These are phyloP conservation scores for Enoplosus armatus DNA, from an alignment of 2,797 vertebrate genomes.

Conservation along the genomic window DNA sequence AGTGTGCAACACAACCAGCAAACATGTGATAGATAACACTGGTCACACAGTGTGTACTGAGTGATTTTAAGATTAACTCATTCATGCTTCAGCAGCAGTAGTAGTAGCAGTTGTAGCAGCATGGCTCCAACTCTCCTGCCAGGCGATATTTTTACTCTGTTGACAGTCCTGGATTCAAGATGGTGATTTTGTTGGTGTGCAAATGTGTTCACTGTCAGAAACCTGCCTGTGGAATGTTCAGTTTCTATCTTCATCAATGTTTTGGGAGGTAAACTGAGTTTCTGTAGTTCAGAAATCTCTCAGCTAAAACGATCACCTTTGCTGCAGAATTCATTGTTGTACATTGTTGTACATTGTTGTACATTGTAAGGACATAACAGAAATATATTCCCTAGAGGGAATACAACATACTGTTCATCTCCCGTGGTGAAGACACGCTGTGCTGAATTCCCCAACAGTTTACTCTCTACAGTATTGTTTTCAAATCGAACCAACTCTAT, in stretches of 20 bases:
- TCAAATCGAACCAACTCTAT: neutral
- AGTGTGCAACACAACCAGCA: slow-evolving; percentile 25
- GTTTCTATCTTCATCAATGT: slow-evolving; percentile 4
- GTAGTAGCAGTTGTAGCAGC: neutral
- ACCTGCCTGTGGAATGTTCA: neutral
- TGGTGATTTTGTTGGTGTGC: slow-evolving; percentile 15
- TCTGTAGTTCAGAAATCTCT: neutral
- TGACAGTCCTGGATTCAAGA: slow-evolving; percentile 6
- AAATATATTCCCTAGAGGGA: slow-evolving; percentile 5
- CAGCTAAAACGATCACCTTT: neutral
- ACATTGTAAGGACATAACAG: neutral
- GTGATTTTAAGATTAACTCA: slow-evolving; percentile 44
- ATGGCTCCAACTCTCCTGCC: neutral
- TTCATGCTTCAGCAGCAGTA: slow-evolving; percentile 33
- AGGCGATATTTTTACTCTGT: neutral
- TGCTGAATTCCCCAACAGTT: slow-evolving; percentile 13
- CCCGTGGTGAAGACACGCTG: slow-evolving; percentile 5
- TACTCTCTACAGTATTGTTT: slow-evolving; percentile 8
- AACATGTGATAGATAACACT: slow-evolving; percentile 48
- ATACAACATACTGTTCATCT: slow-evolving; percentile 3
- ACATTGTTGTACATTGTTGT: neutral
- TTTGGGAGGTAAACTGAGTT: slow-evolving; percentile 7
- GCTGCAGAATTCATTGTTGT: neutral
- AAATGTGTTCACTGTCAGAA: slow-evolving; percentile 7
- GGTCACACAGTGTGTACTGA: slow-evolving; percentile 26